Conservation (phyloP, 2,113 vertebrate genomes). For the Solenodon paradoxus region DNA sequence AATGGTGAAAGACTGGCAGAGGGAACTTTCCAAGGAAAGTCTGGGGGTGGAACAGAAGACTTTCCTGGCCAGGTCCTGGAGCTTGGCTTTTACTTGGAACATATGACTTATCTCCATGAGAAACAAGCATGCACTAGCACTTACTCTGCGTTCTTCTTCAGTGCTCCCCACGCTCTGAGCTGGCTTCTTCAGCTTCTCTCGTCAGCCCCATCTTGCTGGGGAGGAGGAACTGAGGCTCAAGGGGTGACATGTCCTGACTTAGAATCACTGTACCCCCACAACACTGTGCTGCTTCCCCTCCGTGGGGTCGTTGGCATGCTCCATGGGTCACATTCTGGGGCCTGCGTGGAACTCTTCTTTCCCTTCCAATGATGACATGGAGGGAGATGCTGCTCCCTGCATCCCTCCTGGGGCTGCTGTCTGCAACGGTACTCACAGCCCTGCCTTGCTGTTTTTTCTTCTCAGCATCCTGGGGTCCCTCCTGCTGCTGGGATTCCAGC, state of each 20-base stretch:
- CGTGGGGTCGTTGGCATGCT: neutral
- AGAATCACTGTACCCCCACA: too few species aligned
- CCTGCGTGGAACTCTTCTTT: neutral
- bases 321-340: neutral
- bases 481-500: conserved; percentile 84
- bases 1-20: neutral
- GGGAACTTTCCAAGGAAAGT: neutral
- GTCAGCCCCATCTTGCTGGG: neutral
- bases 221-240: neutral
- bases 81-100: neutral
- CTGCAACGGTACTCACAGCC: neutral
- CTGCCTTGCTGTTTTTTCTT: conserved; percentile 68
- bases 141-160: neutral
- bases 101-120: neutral
- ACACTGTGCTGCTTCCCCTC: neutral
- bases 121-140: fast-evolving
- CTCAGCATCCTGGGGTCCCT: conserved; percentile 82
- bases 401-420: neutral
- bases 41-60: neutral
- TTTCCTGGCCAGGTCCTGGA: neutral
- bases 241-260: too few species aligned
- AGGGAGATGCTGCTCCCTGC: neutral
- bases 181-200: neutral
- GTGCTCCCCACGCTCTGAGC: neutral
- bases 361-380: neutral